Conservation (phyloP, 2,888 invertebrate species). For the Agrochola macilenta region DNA sequence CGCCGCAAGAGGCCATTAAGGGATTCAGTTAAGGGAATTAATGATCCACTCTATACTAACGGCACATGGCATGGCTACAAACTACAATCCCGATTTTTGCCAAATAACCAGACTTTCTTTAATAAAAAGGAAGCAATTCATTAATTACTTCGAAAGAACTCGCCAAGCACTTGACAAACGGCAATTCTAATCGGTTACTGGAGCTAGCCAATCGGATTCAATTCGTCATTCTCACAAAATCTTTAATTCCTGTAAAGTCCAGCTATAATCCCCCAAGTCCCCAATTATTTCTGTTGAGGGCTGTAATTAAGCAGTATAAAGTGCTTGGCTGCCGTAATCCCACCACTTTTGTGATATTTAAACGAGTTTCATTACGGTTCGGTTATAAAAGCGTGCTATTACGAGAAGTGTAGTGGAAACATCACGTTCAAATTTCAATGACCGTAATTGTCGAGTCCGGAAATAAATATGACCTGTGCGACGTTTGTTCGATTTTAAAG, state of each 20-base stretch:
- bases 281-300: slow-evolving; percentile 89
- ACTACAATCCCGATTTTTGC: slow-evolving; percentile 35
- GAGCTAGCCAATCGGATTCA: slow-evolving; percentile 45
- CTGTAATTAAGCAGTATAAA: slow-evolving; percentile 89
- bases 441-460: slow-evolving; percentile 83
- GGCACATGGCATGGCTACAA: slow-evolving; percentile 18
- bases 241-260: slow-evolving; percentile 82
- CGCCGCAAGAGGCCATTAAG: slow-evolving; percentile 50
- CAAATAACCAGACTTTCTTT: slow-evolving; percentile 32
- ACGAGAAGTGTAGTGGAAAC: slow-evolving; percentile 89
- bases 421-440: slow-evolving; percentile 86
- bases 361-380: slow-evolving; percentile 89
- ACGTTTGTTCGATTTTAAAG: slow-evolving; percentile 71
- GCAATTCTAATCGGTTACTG: slow-evolving; percentile 54
- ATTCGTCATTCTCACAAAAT: slow-evolving; percentile 69
- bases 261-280: slow-evolving; percentile 85
- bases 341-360: slow-evolving; percentile 90
- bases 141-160: slow-evolving; percentile 47
- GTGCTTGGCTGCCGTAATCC: slow-evolving; percentile 86
- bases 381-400: slow-evolving; percentile 88
- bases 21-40: slow-evolving; percentile 50
- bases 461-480: slow-evolving; percentile 76
- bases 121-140: slow-evolving; percentile 51
- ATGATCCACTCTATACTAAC: slow-evolving; percentile 52
- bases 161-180: slow-evolving; percentile 56